Evolutionary conservation across 2,888 invertebrate species (phyloP), one percentile per base, ranked within the genome.

Genomic region (Alcis repandata): DNA sequence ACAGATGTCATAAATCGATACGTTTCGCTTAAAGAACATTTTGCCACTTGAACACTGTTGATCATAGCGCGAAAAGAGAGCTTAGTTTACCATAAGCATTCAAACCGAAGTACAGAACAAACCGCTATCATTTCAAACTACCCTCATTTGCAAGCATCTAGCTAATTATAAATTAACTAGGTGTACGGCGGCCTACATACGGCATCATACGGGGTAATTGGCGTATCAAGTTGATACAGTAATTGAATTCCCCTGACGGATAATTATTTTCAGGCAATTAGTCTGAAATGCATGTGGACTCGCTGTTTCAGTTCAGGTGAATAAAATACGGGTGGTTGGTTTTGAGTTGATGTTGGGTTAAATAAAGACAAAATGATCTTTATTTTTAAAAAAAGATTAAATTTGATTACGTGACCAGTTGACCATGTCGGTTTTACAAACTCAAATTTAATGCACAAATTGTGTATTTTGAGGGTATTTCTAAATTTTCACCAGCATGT

Each of bases 221-320:
- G 53, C 53, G 56, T 59, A 67, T 66, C 57, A 66, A 66, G n/a
- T 66, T 66, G 52, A 53, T 60, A 58, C 67, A 22, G 59, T 69
- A 72, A 72, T 72, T 69, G 52, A 70, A 67, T 72, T 62, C 59
- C 45, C 33, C 15, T 53, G 40, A 45, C 45, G 11, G 45, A 59
- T 71, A 72, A 72, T 72, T 70, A 67, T 65, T 67, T 67, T 64
- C 52, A 59, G 56, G 40, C 59, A 69, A 71, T 69, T 71, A 66
- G 56, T 33, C 45, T 46, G 56, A 58, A 62, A 65, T 69, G 64
- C 68, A 59, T n/a, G 38, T 27, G 63, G 38, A 58, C 43, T 46
- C 59, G 38, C 48, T 2, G 33, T 15, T 40, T 59, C 48, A 49
- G 43, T 40, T 59, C 36, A 38, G 27, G 45, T 36, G 36, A 9